A percentile compares a stretch with the other conserved stretches of the same genome.
These are phyloP conservation scores for Melanotaenia pygmaea DNA, from an alignment of 2,797 vertebrate species.

Conservation along the genomic window DNA sequence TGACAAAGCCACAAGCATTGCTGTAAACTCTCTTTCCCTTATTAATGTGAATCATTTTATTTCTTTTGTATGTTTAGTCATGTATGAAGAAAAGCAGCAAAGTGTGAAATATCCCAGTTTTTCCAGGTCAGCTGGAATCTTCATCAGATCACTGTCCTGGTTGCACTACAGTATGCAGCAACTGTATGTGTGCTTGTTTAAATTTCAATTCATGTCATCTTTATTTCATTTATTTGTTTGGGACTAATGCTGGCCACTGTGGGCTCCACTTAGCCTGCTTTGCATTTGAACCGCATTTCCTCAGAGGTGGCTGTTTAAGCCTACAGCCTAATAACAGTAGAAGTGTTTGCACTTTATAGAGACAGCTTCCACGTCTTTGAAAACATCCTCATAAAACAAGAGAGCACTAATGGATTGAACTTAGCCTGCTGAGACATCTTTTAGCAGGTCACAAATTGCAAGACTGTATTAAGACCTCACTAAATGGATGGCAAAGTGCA, in stretches of 20 bases:
- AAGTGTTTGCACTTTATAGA: slow-evolving; percentile 64
- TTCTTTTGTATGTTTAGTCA: slow-evolving; percentile 41
- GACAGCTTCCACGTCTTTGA: slow-evolving; percentile 52
- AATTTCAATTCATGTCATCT: background rate
- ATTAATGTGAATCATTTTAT: slow-evolving; percentile 42
- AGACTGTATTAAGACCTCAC: slow-evolving; percentile 41
- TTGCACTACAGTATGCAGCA: slow-evolving; percentile 30
- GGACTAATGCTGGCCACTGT: slow-evolving; percentile 17
- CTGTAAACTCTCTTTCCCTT: slow-evolving; percentile 14
- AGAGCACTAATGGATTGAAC: slow-evolving; percentile 72
- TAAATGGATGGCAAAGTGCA: slow-evolving; percentile 57
- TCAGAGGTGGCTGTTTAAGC: slow-evolving; percentile 47
- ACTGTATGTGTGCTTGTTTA: background rate
- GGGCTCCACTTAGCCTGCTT: slow-evolving; percentile 18
- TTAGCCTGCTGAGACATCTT: slow-evolving; percentile 57
- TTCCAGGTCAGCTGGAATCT: slow-evolving; percentile 51
- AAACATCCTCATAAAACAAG: slow-evolving; percentile 68
- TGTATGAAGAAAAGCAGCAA: slow-evolving; percentile 34
- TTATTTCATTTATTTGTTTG: background rate
- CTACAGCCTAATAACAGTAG: slow-evolving; percentile 43
- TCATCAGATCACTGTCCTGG: slow-evolving; percentile 25
- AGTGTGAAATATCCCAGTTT: slow-evolving; percentile 42
- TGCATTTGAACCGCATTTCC: slow-evolving; percentile 50
- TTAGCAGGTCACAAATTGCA: slow-evolving; percentile 39
- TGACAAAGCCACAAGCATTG: slow-evolving; percentile 2